Conservation (phyloP, 2,888 invertebrate species). For the Linnaemya vulpina region DNA sequence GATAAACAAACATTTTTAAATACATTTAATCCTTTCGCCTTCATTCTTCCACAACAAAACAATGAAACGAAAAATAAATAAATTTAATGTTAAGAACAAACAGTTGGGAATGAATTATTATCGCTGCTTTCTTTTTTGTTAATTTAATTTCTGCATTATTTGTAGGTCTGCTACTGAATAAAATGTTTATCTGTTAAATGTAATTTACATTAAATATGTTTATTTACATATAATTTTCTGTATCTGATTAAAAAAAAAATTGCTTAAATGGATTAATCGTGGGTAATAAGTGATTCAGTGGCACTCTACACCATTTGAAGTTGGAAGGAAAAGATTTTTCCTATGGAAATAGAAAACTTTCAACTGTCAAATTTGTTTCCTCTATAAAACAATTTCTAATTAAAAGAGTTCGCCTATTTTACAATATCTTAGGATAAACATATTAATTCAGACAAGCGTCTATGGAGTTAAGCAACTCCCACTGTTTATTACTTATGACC, state of each 20-base stretch:
- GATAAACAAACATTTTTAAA: constrained; percentile 65
- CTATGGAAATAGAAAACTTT: no score
- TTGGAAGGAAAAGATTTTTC: no score
- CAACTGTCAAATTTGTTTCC: no score
- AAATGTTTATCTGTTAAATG: constrained; percentile 73
- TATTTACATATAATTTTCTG: constrained; percentile 51
- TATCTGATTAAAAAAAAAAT: background rate
- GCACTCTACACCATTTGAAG: constrained; percentile 19
- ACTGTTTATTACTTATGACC: no score
- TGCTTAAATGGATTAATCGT: background rate
- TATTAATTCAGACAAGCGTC: no score
- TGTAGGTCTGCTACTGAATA: constrained; percentile 34
- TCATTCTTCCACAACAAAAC: constrained; percentile 8
- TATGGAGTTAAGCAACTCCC: no score
- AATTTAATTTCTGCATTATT: constrained; percentile 11
- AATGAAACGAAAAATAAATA: background rate
- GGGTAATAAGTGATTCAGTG: background rate
- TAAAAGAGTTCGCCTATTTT: no score
- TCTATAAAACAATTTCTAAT: no score
- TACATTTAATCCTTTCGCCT: constrained; percentile 65
- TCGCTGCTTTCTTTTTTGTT: constrained; percentile 1
- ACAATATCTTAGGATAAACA: no score
- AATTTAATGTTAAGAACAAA: constrained; percentile 50
- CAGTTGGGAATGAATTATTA: constrained; percentile 59
- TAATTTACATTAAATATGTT: constrained; percentile 74